Evolutionary conservation across 2,113 vertebrate species (phyloP).

Genomic region (Ascaphus truei): DNA sequence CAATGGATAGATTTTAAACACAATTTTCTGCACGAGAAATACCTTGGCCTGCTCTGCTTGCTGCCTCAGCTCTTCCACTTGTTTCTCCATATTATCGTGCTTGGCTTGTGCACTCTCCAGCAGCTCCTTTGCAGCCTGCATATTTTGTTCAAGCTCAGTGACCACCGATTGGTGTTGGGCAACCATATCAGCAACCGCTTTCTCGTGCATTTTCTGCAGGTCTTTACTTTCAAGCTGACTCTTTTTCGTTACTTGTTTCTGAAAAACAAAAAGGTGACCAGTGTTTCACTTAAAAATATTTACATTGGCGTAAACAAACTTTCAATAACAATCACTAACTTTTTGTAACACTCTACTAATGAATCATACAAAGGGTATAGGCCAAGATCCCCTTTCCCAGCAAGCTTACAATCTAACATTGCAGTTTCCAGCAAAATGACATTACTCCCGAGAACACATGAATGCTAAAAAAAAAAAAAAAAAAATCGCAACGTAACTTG

Average conservation of each 20-base stretch:
- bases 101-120: constrained; percentile 57
- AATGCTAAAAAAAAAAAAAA: background rate
- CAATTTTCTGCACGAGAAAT: too few relatives aligned
- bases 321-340: too few relatives aligned
- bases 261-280: constrained; percentile 16
- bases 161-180: constrained; percentile 59
- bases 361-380: too few relatives aligned
- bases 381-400: too few relatives aligned
- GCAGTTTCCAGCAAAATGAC: too few relatives aligned
- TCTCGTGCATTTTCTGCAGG: constrained; percentile 67
- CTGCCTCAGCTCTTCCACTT: constrained; percentile 66
- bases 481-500: background rate
- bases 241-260: constrained; percentile 59
- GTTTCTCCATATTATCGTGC: constrained; percentile 60
- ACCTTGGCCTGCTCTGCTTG: constrained; percentile 79
- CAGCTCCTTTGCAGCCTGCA: constrained; percentile 58
- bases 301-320: too few relatives aligned
- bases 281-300: too few relatives aligned
- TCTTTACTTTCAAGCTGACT: constrained; percentile 61
- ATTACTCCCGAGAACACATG: too few relatives aligned
- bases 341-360: too few relatives aligned
- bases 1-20: too few relatives aligned
- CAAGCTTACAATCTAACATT: too few relatives aligned
- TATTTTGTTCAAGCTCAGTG: constrained; percentile 53
- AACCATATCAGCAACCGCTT: constrained; percentile 57